These are phyloP conservation scores for Zaprionus taronus DNA, from an alignment of 1,140 invertebrate species.

Conservation along the genomic window DNA sequence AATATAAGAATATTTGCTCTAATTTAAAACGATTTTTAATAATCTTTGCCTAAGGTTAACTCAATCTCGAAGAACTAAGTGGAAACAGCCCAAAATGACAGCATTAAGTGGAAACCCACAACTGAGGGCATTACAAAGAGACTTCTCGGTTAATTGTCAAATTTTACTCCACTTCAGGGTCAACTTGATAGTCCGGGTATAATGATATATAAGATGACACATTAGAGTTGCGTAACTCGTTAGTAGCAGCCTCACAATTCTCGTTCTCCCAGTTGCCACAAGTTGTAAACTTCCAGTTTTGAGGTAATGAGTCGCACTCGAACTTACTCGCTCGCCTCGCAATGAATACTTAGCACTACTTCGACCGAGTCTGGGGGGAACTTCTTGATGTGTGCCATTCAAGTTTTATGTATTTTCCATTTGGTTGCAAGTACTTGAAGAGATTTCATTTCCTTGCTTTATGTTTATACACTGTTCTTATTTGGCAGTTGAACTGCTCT, in stretches of 20 bases:
- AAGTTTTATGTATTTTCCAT: conserved; percentile 6
- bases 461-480: not conserved
- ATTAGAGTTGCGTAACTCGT: not conserved
- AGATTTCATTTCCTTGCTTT: not conserved
- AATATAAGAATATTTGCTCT: not conserved
- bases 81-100: not conserved
- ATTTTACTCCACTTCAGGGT: conserved; percentile 3
- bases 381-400: conserved; percentile 22
- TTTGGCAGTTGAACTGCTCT: not conserved
- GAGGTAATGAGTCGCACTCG: not conserved
- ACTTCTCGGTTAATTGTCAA: conserved; percentile 2
- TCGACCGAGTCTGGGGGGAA: not conserved
- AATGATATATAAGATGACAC: not conserved
- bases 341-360: not conserved
- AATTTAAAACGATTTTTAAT: not conserved
- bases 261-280: not conserved
- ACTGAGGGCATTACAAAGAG: not conserved
- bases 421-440: not conserved
- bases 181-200: not conserved
- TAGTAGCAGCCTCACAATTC: not conserved
- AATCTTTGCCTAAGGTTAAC: not conserved
- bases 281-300: conserved; percentile 3
- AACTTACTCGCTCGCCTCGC: not conserved
- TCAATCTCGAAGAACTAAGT: not conserved
- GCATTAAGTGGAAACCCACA: not conserved